Evolutionary conservation across 2,888 invertebrate species (phyloP), one percentile per base, ranked within the genome.

Genomic region (Busseola fusca): DNA sequence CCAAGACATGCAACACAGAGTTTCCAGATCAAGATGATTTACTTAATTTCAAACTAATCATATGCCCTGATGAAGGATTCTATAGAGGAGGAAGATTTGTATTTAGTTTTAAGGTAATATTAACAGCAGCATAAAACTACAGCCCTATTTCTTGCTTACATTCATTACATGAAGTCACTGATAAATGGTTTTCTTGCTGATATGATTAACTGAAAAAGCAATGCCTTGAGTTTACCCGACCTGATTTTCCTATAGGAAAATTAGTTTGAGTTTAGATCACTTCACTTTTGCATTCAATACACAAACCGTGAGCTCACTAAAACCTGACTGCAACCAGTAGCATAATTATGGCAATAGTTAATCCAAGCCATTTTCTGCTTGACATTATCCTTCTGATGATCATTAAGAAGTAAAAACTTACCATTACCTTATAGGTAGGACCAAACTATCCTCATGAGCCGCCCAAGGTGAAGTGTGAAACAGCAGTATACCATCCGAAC

Each of bases 391-490:
- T 45, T 27, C n/a, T 56, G 54, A 68, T 50, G 10, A 42, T 50
- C 34, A n/a, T n/a, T n/a, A n/a, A n/a, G n/a, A n/a, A 37, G 14
- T 30, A 27, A 30, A 0, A 16, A 30, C 10, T 27, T 52, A 40
- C 14, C 12, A 14, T 68, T 34, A 16, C 12, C 48, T 72, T 89
- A 30, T 87, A 96, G 96, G 98, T 99, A 91, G 99, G 99, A 86
- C 98, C 98, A 89, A 99, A 98, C 94, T 99, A 99, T 95, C 99
- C 99, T 45, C 99, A 99, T 90, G 99, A 99, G 93, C 99, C 99
- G 59, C 99, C 99, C 30, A 99, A 99, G 96, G 99, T 99, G 48
- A 99, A 99, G 95, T 99, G 99, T 96, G 99, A 98, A 96, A 99
- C 99, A 58, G 98, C 98, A 91, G 99, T 99, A 64, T 99, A 99